Base-by-base conservation (phyloP, 2,797 vertebrate species). In the Hylomyscus alleni region DNA sequence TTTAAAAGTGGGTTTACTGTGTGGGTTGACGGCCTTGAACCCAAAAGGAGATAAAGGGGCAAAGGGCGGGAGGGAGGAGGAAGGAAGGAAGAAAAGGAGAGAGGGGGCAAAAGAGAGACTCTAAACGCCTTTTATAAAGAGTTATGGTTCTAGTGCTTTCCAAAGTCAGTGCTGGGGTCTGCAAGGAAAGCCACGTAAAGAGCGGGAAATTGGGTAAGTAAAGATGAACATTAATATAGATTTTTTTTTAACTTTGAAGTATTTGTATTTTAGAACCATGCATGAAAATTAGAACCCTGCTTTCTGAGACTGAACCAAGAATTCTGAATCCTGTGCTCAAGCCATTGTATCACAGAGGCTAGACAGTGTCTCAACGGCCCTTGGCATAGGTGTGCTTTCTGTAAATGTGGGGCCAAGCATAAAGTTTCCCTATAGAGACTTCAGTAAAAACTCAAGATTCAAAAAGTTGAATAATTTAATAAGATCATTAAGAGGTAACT, bases 141-240 rank as follows among this genome's bases (percentile, higher is more conserved):
- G 15, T 81, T 20, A n/a, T 89, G 11, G 24, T 94, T 52, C n/a
- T 94, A 95, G 69, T 65, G 15, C 65, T 82, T 93, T 93, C 95
- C 81, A 12, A 72, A 20, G 69, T 17, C 78, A 92, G 85, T 37
- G 60, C 34, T 44, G 47, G 54, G n/a, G 83, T 88, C 90, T 40
- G 54, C 40, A 58, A 73, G 50, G 62, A 91, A 58, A 78, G 19
- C 81, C 72, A 6, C n/a, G 3, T 54, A 88, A 93, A 94, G 67
- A 69, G 50, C 60, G 72, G 6, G 81, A 93, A 96, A 95, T 67
- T 97, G 76, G 60, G 83, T 97, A 98, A 97, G 86, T 95, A 90
- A 58, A 91, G 81, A 73, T 95, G 58, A 90, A 97, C 96, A 89
- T 96, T 93, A 86, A 90, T 88, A 90, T 89, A 76, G 34, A 34